Evolutionary conservation across 2,113 vertebrate genomes (phyloP).

Genomic region (Elanus axillaris): DNA sequence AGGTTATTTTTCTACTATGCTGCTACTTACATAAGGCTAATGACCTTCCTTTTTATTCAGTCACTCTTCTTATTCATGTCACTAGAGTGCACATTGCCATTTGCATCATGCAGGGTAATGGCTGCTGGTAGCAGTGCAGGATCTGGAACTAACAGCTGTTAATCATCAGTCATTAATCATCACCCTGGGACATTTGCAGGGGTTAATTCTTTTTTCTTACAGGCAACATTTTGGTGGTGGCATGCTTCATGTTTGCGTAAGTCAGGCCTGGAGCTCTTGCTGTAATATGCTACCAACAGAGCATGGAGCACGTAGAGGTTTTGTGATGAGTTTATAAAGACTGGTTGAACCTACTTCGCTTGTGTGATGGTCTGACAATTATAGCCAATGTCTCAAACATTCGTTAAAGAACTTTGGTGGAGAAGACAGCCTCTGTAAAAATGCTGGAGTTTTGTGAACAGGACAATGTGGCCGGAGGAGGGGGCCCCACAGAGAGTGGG

Average conservation of each 20-base stretch:
- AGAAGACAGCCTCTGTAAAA: too few species aligned
- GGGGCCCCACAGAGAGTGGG: too few species aligned
- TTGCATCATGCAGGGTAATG: neutral
- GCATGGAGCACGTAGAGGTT: neutral
- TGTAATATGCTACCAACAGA: neutral
- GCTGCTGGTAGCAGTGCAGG: neutral
- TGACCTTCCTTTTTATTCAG: neutral
- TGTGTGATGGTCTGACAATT: too few species aligned
- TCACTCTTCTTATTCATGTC: neutral
- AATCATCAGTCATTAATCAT: neutral
- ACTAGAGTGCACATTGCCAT: neutral
- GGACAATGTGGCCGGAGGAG: too few species aligned
- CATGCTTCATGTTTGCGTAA: neutral
- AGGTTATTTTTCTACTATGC: neutral
- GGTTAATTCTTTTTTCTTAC: neutral
- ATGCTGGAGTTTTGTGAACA: too few species aligned
- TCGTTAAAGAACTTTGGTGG: too few species aligned
- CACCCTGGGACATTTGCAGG: neutral
- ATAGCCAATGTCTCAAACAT: too few species aligned
- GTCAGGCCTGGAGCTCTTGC: neutral
- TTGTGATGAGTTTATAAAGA: neutral
- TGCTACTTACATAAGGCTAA: neutral
- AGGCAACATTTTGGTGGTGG: neutral
- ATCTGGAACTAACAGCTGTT: neutral
- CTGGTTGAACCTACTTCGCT: neutral